phyloP scores from a whole-genome alignment of 2,797 vertebrate species.

The Sebastes kiyomatsui region DNA sequence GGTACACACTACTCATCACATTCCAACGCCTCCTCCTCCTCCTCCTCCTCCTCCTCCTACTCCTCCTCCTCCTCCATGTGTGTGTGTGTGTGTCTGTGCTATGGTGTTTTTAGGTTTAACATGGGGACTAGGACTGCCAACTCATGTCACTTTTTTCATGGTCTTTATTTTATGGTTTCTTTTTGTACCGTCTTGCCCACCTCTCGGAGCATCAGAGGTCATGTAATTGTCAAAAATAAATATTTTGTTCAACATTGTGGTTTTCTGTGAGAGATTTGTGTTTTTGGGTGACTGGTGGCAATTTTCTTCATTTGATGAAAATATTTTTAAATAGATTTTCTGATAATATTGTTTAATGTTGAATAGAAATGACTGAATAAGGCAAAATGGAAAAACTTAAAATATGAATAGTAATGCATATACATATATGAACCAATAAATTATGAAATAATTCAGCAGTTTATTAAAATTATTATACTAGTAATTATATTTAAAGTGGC shows the following conservation, averaged over 20 bases:
- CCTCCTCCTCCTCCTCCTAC: not conserved
- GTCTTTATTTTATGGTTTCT: constrained; percentile 31
- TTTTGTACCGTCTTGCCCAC: constrained; percentile 57
- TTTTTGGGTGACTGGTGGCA: not conserved
- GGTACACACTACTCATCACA: constrained; percentile 56
- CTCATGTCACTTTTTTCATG: constrained; percentile 21
- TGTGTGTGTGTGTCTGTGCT: constrained; percentile 20
- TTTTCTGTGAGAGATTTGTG: constrained; percentile 15
- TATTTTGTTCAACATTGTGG: constrained; percentile 64
- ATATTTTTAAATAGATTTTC: not conserved
- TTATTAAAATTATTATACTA: no score
- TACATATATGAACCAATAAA: no score
- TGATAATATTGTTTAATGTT: not conserved
- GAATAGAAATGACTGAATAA: no score
- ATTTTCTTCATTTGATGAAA: not conserved
- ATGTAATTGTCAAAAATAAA: constrained; percentile 72
- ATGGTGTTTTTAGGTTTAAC: constrained; percentile 29
- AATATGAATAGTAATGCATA: no score
- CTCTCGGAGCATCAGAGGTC: constrained; percentile 45
- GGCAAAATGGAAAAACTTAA: no score
- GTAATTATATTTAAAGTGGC: no score
- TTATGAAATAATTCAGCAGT: no score
- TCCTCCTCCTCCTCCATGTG: not conserved
- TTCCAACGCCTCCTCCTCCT: constrained; percentile 54
- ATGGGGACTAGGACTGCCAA: constrained; percentile 27